phyloP scores from a whole-genome alignment of 2,113 vertebrate species.

The Lampris megalopsis region DNA sequence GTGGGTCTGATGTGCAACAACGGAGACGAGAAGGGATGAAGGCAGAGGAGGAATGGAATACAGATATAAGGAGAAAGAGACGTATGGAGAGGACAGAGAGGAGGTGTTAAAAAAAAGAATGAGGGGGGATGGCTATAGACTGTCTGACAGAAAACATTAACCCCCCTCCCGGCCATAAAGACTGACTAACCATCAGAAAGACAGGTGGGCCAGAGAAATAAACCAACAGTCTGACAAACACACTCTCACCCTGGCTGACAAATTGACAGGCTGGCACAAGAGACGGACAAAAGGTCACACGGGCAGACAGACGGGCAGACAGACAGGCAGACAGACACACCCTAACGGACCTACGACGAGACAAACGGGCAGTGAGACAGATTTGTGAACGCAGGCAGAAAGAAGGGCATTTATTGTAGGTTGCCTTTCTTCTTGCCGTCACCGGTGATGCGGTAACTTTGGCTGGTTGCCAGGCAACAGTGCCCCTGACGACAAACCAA shows the following conservation, averaged over 20 bases:
- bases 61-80: too few species aligned
- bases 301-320: too few species aligned
- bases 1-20: neutral
- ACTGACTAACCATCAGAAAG: neutral
- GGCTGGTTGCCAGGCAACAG: conserved; percentile 82
- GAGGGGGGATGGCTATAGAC: too few species aligned
- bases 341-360: neutral
- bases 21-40: neutral
- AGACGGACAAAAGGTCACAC: too few species aligned
- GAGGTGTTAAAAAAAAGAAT: too few species aligned
- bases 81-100: too few species aligned
- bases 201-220: neutral
- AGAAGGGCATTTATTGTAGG: conserved; percentile 14
- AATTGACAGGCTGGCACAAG: neutral
- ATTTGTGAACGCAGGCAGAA: neutral
- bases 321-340: too few species aligned
- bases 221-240: neutral
- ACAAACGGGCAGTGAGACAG: neutral
- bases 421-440: conserved; percentile 6
- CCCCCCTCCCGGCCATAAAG: too few species aligned
- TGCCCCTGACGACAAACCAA: conserved; percentile 57
- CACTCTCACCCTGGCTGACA: neutral
- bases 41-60: too few species aligned
- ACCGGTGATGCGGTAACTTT: conserved; percentile 49
- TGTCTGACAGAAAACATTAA: too few species aligned